A percentile compares a stretch with the other conserved stretches of the same genome.
Conservation (phyloP, 2,888 invertebrate species). For the Seira musarum region DNA sequence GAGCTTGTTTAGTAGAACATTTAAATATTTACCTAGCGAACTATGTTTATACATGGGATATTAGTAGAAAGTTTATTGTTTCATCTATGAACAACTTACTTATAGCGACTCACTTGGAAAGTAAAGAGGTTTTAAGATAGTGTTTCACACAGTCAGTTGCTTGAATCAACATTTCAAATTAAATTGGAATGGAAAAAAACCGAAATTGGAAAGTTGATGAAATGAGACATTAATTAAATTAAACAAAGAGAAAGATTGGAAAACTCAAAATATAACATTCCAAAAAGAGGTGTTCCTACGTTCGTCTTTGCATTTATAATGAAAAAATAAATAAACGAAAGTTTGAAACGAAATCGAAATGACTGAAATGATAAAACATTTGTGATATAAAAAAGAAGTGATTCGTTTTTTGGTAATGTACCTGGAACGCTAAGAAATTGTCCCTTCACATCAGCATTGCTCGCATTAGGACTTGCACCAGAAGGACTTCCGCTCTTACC, state of each 20-base stretch:
- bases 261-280: too few species aligned
- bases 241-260: too few species aligned
- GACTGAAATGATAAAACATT: conserved; percentile 54
- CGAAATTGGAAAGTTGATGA: too few species aligned
- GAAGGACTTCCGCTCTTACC: conserved; percentile 66
- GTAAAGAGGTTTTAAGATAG: not conserved
- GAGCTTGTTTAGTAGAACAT: not conserved
- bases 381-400: conserved; percentile 44
- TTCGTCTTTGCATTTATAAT: not conserved
- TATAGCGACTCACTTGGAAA: conserved; percentile 5
- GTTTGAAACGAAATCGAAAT: not conserved
- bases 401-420: conserved; percentile 56
- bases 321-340: conserved; percentile 6
- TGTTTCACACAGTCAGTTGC: not conserved
- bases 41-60: not conserved
- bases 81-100: conserved; percentile 8
- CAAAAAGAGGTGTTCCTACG: conserved; percentile 11
- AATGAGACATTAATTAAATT: too few species aligned
- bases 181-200: too few species aligned
- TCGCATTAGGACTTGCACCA: conserved; percentile 70
- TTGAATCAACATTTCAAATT: too few species aligned
- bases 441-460: conserved; percentile 75
- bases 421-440: conserved; percentile 77
- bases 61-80: conserved; percentile 5
- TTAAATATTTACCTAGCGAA: conserved; percentile 7